These are phyloP conservation scores for Zaprionus camerounensis DNA, from an alignment of 1,140 invertebrate genomes.

Conservation along the genomic window DNA sequence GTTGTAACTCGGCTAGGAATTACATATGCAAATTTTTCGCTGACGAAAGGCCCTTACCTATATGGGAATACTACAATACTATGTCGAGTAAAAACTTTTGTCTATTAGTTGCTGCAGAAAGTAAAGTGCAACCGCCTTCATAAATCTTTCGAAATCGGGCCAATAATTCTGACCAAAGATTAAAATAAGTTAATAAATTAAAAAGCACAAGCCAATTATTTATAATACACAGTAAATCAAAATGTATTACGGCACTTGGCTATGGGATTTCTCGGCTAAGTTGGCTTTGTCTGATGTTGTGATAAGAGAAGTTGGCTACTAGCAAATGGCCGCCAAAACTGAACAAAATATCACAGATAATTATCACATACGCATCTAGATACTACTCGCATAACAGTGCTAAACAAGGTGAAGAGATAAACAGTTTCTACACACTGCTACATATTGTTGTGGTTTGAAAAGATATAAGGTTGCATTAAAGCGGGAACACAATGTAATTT, in stretches of 20 bases:
- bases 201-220: constrained; percentile 21
- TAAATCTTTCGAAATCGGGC: constrained; percentile 61
- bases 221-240: constrained; percentile 64
- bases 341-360: constrained; percentile 19
- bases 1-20: constrained; percentile 40
- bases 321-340: constrained; percentile 25
- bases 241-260: constrained; percentile 45
- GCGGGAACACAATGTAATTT: neutral
- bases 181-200: constrained; percentile 75
- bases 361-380: constrained; percentile 1
- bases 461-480: neutral
- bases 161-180: constrained; percentile 71
- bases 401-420: constrained; percentile 1
- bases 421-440: neutral
- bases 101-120: constrained; percentile 31
- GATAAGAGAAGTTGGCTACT: constrained; percentile 22
- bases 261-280: constrained; percentile 34
- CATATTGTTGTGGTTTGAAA: neutral
- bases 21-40: constrained; percentile 41
- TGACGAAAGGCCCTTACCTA: constrained; percentile 23
- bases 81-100: neutral
- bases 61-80: neutral
- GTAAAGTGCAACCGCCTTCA: constrained; percentile 11
- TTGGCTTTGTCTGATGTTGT: constrained; percentile 12
- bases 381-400: neutral